These are phyloP conservation scores for Aythya baeri DNA, from an alignment of 2,113 vertebrate genomes.

Conservation along the genomic window DNA sequence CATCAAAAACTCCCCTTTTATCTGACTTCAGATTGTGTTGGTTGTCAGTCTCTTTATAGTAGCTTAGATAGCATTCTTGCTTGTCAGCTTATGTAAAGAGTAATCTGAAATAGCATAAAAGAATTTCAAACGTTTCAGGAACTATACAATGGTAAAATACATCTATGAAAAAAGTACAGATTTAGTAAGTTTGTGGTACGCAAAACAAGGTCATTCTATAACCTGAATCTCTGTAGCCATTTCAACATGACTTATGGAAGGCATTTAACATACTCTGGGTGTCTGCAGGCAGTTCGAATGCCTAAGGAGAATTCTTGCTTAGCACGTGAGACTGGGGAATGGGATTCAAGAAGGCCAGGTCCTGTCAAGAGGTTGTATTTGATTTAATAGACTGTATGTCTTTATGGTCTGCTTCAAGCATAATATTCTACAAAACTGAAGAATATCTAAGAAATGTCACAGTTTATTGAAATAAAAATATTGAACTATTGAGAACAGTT, in stretches of 20 bases:
- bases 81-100: constrained; percentile 46
- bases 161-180: background rate
- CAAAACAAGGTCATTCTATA: background rate
- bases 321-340: background rate
- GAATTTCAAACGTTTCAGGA: constrained; percentile 31
- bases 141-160: background rate
- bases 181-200: background rate
- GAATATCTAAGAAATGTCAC: background rate
- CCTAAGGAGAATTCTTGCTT: background rate
- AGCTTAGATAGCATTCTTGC: constrained; percentile 24
- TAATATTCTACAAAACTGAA: background rate
- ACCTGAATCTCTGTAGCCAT: background rate
- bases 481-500: background rate
- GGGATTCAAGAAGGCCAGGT: background rate
- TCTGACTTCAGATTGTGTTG: constrained; percentile 65
- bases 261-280: background rate
- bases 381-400: background rate
- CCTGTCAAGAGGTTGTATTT: background rate
- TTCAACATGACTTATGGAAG: background rate
- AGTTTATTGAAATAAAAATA: background rate
- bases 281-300: background rate
- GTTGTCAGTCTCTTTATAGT: constrained; percentile 58
- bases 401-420: background rate
- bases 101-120: constrained; percentile 14
- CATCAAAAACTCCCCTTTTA: constrained; percentile 65